Conservation (phyloP, 2,797 vertebrate species). For the Natrix natrix region DNA sequence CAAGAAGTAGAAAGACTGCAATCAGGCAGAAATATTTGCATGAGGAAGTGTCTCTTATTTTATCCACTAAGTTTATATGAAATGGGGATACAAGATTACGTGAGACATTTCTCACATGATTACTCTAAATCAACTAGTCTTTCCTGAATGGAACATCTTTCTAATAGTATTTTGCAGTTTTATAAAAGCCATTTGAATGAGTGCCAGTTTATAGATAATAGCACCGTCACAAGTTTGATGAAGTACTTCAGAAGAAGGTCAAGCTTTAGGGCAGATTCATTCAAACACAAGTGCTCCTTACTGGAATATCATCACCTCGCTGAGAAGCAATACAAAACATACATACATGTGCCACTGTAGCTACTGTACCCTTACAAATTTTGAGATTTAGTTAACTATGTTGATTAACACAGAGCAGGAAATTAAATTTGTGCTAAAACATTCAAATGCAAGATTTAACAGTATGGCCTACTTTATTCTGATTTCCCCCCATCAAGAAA, state of each 20-base stretch:
- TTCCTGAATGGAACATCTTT: not conserved
- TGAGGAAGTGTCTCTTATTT: not conserved
- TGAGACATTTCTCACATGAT: not conserved
- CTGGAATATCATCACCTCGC: not conserved
- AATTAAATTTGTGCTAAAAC: slow-evolving; percentile 43
- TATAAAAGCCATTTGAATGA: not conserved
- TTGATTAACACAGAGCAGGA: slow-evolving; percentile 31
- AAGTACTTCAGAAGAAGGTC: not conserved
- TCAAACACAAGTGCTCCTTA: slow-evolving; percentile 15
- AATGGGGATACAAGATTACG: not conserved
- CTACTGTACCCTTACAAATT: slow-evolving; percentile 15
- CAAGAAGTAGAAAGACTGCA: not conserved
- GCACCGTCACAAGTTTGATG: not conserved
- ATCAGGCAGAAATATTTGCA: not conserved
- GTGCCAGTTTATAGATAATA: not conserved
- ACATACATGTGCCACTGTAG: slow-evolving; percentile 35
- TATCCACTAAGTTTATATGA: not conserved
- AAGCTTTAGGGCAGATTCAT: not conserved
- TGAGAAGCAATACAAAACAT: not conserved
- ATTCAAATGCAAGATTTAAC: slow-evolving; percentile 31
- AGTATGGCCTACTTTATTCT: slow-evolving; percentile 16
- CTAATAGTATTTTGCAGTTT: not conserved
- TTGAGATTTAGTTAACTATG: slow-evolving; percentile 44
- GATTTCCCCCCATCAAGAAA: slow-evolving; percentile 14
- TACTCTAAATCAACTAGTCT: not conserved